Evolutionary conservation across 2,113 vertebrate species (phyloP), one percentile per base, ranked within the genome.

Genomic region (Pyrgilauda ruficollis): DNA sequence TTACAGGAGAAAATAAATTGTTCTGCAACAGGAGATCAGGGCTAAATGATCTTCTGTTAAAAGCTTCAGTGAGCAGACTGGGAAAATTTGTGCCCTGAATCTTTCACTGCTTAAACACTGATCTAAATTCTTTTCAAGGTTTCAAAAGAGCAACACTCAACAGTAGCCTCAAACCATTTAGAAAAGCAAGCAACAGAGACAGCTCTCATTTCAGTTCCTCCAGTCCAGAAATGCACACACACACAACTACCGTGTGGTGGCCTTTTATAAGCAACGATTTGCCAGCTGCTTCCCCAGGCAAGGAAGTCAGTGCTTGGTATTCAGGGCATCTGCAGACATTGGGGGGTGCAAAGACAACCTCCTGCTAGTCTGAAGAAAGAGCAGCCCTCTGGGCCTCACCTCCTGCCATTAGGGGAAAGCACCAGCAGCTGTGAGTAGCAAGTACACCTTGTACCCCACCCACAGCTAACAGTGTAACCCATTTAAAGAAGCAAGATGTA

Each of bases 81-180:
- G 13, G 1, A 16, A 84, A 91, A 87, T 92, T 52, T 84, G 56
- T 95, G 93, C 61, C 89, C 73, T 74, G 86, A 93, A 93, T 90
- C 80, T 47, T 58, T 78, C 61, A 12, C 14, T 41, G 64, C 80
- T 49, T 82, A 64, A 95, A 96, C 23, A 75, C 87, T 76, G 74
- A 94, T 79, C 74, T 69, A 72, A 95, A 91, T 94, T 94, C 89
- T 89, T 67, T 84, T 75, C 81, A n/a, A 78, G 76, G 62, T 89
- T 92, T 87, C 74, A 79, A 49, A 79, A 70, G 22, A 94, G 41
- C n/a, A 87, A 70, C 49, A 68, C 44, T 76, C 87, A 62, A 26
- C 91, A 85, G 87, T 15, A 91, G 62, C 87, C 91, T 68, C 67
- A 50, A 85, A 82, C 81, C 89, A 95, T 73, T 87, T 43, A 73